Conservation (phyloP, 2,797 vertebrate genomes). For the Anas bahamensis region DNA sequence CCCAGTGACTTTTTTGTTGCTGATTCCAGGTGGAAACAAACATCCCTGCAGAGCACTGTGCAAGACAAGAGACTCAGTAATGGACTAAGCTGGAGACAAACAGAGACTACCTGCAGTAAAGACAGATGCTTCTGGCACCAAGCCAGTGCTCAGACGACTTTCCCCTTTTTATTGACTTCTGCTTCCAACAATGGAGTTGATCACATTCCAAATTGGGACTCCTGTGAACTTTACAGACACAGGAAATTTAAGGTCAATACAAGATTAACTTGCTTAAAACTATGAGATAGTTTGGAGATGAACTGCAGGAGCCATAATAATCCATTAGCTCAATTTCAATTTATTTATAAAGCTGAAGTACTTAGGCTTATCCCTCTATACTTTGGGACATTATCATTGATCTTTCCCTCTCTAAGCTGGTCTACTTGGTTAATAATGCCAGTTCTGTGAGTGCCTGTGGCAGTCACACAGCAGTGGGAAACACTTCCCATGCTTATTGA, state of each 20-base stretch:
- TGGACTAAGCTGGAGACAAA: background rate
- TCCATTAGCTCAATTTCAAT: background rate
- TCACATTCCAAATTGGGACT: background rate
- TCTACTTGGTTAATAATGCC: background rate
- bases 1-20: background rate
- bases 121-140: background rate
- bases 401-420: background rate
- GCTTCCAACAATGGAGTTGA: background rate
- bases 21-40: background rate
- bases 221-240: background rate
- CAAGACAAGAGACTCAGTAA: background rate
- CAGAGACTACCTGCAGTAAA: background rate
- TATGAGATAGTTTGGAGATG: background rate
- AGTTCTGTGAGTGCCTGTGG: accelerated
- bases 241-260: background rate
- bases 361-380: background rate
- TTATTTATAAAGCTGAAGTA: background rate
- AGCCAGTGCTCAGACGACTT: background rate
- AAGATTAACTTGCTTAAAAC: background rate
- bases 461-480: background rate
- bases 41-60: background rate
- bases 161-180: background rate
- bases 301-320: background rate
- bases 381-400: background rate
- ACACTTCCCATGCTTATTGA: background rate